Conservation (phyloP, 2,113 vertebrate genomes). For the Anoura caudifer region DNA sequence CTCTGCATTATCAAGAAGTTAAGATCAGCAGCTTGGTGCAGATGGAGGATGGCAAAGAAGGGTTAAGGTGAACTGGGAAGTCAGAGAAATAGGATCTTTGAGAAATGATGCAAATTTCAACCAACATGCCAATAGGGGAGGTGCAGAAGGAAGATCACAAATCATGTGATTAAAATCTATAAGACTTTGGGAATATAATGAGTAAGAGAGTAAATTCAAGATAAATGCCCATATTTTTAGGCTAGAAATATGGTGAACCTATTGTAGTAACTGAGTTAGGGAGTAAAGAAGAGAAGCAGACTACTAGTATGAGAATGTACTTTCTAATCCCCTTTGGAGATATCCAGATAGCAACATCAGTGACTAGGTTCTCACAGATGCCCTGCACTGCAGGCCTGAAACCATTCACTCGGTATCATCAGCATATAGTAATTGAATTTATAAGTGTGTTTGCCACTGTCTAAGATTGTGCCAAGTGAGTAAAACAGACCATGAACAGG, state of each 20-base stretch:
- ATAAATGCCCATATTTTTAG: background rate
- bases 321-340: background rate
- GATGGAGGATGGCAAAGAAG: background rate
- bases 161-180: background rate
- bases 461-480: background rate
- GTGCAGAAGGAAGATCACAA: background rate
- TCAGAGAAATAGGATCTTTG: background rate
- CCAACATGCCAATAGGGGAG: background rate
- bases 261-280: background rate
- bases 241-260: background rate
- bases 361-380: background rate
- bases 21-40: background rate
- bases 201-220: background rate
- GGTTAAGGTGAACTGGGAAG: background rate
- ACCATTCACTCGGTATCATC: background rate
- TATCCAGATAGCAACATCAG: background rate
- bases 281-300: background rate
- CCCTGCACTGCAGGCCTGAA: background rate
- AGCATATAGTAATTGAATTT: background rate
- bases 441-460: background rate
- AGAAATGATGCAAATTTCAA: background rate
- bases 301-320: background rate
- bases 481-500: background rate
- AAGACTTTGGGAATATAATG: background rate
- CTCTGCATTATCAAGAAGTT: background rate